These are phyloP conservation scores for Heliconius ethilla DNA, from an alignment of 2,888 invertebrate species.

Conservation along the genomic window DNA sequence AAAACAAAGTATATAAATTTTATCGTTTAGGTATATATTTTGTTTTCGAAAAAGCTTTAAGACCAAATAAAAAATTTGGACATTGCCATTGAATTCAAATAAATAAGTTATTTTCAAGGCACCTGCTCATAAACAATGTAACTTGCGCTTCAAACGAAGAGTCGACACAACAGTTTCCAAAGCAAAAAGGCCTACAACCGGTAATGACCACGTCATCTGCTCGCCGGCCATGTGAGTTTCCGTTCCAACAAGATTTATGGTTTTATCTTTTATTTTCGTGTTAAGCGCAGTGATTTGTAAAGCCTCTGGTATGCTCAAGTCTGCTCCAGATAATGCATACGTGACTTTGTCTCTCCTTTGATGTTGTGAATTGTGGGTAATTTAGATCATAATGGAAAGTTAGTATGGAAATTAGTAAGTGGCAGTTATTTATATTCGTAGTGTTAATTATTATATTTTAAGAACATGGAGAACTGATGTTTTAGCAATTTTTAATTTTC, in stretches of 20 bases:
- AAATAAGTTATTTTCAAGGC: constrained; percentile 1
- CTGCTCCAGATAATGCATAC: constrained; percentile 7
- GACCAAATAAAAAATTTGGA: neutral
- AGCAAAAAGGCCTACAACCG: constrained; percentile 58
- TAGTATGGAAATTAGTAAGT: too few species aligned
- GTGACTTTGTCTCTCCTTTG: constrained; percentile 15
- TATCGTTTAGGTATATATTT: neutral
- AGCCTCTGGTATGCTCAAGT: constrained; percentile 19
- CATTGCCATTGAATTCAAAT: neutral
- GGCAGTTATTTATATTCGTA: neutral
- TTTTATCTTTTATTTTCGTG: constrained; percentile 36
- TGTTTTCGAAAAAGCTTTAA: neutral
- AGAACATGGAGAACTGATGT: neutral
- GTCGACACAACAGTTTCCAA: constrained; percentile 46
- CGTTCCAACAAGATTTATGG: constrained; percentile 60
- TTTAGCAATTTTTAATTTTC: neutral
- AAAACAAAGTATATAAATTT: neutral
- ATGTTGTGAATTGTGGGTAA: neutral
- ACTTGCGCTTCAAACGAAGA: constrained; percentile 38
- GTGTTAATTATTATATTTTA: neutral
- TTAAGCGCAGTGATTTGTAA: constrained; percentile 32
- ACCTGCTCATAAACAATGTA: constrained; percentile 35
- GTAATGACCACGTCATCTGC: constrained; percentile 61
- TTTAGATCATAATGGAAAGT: neutral
- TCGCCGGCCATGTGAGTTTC: constrained; percentile 55